Evolutionary conservation across 2,113 vertebrate species (phyloP).

Genomic region (Kryptolebias marmoratus): DNA sequence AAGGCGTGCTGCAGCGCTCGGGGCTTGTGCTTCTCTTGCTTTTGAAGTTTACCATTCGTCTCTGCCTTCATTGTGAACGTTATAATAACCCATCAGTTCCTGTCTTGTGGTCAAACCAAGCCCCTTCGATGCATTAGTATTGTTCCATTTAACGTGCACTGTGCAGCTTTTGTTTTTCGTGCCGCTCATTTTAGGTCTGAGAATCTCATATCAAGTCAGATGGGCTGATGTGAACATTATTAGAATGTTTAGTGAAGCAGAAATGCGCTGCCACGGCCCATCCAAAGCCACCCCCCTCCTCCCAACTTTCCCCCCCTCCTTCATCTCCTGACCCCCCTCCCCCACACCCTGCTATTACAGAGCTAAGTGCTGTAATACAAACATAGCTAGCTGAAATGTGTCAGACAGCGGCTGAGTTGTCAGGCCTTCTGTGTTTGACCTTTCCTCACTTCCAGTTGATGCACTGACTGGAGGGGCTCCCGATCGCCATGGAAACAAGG

Average conservation of each 20-base stretch:
- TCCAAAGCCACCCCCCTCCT: conserved; percentile 16
- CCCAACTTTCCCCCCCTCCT: background rate
- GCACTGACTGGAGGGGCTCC: conserved; percentile 76
- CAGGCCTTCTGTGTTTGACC: conserved; percentile 79
- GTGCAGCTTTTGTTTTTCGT: background rate
- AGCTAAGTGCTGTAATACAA: conserved; percentile 80
- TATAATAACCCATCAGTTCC: background rate
- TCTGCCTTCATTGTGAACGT: background rate
- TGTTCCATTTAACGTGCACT: background rate
- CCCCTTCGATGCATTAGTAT: background rate
- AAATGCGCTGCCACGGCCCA: conserved; percentile 69
- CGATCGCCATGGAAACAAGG: conserved; percentile 77
- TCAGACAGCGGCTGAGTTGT: conserved; percentile 77
- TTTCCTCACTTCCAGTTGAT: conserved; percentile 77
- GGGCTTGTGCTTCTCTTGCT: background rate
- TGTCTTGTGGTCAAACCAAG: background rate
- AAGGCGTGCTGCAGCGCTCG: background rate
- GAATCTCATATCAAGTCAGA: conserved; percentile 65
- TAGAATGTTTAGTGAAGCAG: conserved; percentile 77
- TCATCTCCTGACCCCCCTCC: conserved; percentile 65
- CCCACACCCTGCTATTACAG: conserved; percentile 73
- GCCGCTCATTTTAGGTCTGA: conserved; percentile 41
- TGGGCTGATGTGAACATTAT: conserved; percentile 75
- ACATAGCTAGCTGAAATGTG: conserved; percentile 76
- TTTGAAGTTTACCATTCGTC: background rate